Conservation (phyloP, 2,113 vertebrate species). For the Caranx melampygus region DNA sequence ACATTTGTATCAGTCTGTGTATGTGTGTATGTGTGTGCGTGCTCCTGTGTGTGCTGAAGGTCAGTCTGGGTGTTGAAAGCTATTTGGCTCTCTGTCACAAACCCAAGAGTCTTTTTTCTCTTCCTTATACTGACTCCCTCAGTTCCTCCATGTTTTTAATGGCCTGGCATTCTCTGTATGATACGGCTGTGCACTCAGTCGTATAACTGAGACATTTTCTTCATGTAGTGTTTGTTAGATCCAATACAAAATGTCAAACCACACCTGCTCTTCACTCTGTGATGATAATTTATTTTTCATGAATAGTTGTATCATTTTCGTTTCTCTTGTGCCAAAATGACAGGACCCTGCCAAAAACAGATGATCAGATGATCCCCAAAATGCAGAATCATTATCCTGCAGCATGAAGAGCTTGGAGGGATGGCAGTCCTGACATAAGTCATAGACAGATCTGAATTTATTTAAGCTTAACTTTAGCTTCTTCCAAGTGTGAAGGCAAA, state of each 20-base stretch:
- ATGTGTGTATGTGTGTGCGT: slow-evolving; percentile 29
- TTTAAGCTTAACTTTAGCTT: background rate
- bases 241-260: slow-evolving; percentile 11
- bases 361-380: background rate
- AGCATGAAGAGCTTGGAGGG: too few species aligned
- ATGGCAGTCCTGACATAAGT: background rate
- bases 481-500: background rate
- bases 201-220: background rate
- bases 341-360: background rate
- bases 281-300: background rate
- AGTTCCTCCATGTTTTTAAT: slow-evolving; percentile 37
- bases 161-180: slow-evolving; percentile 35
- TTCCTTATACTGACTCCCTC: slow-evolving; percentile 41
- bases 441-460: background rate
- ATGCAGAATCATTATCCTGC: background rate
- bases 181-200: slow-evolving; percentile 6
- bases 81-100: slow-evolving; percentile 72
- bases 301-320: background rate
- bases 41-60: slow-evolving; percentile 70
- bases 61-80: slow-evolving; percentile 76
- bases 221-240: background rate
- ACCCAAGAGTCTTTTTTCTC: slow-evolving; percentile 51
- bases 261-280: background rate
- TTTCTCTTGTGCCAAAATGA: background rate
- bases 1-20: slow-evolving; percentile 53